These are phyloP conservation scores for Myripristis jacobus DNA, from an alignment of 2,797 vertebrate genomes.

Conservation along the genomic window DNA sequence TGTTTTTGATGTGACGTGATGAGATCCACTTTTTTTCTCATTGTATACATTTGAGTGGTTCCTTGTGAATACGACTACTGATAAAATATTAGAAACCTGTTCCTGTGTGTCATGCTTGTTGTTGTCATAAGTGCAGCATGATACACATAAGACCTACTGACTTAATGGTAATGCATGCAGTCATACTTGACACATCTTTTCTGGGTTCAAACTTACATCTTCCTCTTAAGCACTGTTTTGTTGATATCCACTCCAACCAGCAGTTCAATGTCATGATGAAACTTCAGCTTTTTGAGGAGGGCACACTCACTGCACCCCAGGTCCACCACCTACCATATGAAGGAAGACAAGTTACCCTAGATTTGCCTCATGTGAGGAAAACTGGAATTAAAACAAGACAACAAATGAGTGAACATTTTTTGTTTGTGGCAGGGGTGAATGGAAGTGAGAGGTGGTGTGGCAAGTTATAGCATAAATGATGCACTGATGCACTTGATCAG, in stretches of 20 bases:
- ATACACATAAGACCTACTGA: too few species aligned
- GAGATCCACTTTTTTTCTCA: too few species aligned
- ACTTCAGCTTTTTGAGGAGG: constrained; percentile 88
- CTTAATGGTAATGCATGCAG: neutral
- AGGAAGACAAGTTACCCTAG: neutral
- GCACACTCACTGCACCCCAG: constrained; percentile 89
- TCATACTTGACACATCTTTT: neutral
- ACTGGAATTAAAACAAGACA: too few species aligned
- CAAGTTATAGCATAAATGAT: too few species aligned
- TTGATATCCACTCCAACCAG: constrained; percentile 90
- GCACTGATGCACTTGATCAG: too few species aligned
- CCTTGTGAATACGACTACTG: neutral
- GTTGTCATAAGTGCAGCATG: neutral
- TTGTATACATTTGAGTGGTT: neutral
- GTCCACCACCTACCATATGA: constrained; percentile 87
- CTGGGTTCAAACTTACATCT: constrained; percentile 80
- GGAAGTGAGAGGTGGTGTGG: too few species aligned
- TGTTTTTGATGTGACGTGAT: too few species aligned
- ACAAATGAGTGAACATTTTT: too few species aligned
- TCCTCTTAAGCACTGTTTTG: constrained; percentile 76
- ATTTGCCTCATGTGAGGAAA: too few species aligned
- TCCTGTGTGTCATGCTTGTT: neutral
- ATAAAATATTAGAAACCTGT: neutral
- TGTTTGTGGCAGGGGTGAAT: too few species aligned
- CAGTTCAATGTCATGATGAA: constrained; percentile 85